Percentiles rank a stretch among this genome's conserved stretches.
Evolutionary conservation across 2,797 vertebrate species (phyloP).

Genomic region (Cryptoprocta ferox): DNA sequence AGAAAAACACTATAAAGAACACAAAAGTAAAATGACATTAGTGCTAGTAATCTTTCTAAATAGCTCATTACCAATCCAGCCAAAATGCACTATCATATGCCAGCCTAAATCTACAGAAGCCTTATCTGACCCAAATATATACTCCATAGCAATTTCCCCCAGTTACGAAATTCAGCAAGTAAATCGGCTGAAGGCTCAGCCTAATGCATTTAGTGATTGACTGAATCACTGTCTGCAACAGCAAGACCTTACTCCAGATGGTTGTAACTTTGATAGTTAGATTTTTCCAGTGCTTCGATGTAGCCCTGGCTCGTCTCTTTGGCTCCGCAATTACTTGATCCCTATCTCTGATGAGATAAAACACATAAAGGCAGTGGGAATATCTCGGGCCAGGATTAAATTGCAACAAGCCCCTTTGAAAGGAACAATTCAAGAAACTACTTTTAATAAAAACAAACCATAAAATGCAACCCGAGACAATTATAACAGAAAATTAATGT

Average conservation of each 20-base stretch:
- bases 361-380: background rate
- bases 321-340: background rate
- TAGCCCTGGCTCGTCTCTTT: background rate
- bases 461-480: background rate
- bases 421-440: background rate
- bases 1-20: background rate
- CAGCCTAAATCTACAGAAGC: slow-evolving; percentile 3
- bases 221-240: background rate
- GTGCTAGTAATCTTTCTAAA: background rate
- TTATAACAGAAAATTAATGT: background rate
- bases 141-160: slow-evolving; percentile 47
- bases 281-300: background rate
- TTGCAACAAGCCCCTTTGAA: background rate
- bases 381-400: background rate
- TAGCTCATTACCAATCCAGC: background rate
- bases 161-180: slow-evolving; percentile 25
- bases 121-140: slow-evolving; percentile 11
- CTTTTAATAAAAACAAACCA: background rate
- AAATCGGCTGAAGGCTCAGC: background rate
- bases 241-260: background rate
- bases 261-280: background rate
- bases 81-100: background rate
- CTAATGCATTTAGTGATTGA: background rate
- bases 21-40: background rate
- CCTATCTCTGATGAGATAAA: background rate